phyloP scores from a whole-genome alignment of 2,797 vertebrate genomes.

The Enteromius radiatus region DNA sequence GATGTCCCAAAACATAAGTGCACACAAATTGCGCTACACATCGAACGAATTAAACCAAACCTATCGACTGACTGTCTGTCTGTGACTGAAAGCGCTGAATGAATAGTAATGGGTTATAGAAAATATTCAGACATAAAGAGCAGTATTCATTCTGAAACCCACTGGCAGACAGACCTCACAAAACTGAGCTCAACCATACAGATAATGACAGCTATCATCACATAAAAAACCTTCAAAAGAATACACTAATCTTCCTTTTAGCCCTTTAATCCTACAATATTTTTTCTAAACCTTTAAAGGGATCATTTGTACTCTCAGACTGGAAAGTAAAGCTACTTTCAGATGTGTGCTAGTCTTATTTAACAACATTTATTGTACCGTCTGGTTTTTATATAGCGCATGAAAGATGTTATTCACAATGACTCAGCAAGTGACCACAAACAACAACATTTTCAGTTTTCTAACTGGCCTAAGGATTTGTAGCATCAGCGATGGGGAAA shows the following conservation, averaged over 20 bases:
- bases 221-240: conserved; percentile 35
- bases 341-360: conserved; percentile 48
- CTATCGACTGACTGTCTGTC: too few species aligned
- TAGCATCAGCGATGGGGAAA: not conserved
- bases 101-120: conserved; percentile 19
- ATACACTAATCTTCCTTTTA: conserved; percentile 40
- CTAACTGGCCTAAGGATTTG: conserved; percentile 50
- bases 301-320: conserved; percentile 35
- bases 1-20: not conserved
- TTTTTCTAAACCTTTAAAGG: conserved; percentile 37
- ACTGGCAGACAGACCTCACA: not conserved
- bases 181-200: not conserved
- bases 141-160: not conserved
- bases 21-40: not conserved
- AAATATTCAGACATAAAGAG: conserved; percentile 27
- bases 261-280: conserved; percentile 31
- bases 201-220: conserved; percentile 28
- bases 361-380: conserved; percentile 42
- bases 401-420: conserved; percentile 27
- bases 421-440: conserved; percentile 35
- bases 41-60: conserved; percentile 6
- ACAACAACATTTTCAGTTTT: conserved; percentile 24
- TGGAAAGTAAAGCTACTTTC: conserved; percentile 40
- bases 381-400: conserved; percentile 29
- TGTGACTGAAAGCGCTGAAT: not conserved